phyloP scores from a whole-genome alignment of 2,113 vertebrate genomes.

The Edolisoma coerulescens region DNA sequence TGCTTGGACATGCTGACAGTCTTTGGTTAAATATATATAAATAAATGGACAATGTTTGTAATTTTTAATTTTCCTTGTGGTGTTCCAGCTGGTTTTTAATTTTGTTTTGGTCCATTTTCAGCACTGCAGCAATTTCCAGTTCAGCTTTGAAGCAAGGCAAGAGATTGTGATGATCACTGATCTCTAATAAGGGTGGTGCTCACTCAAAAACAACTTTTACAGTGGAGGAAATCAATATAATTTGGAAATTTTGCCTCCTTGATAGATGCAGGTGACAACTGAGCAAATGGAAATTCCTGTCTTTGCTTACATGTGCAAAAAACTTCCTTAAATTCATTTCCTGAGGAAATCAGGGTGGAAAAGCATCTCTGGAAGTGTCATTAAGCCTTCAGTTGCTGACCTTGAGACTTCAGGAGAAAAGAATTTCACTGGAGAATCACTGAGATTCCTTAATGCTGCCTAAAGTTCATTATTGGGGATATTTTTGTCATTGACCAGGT shows the following conservation, averaged over 20 bases:
- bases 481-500: neutral
- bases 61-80: neutral
- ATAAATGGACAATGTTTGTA: neutral
- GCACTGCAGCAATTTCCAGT: neutral
- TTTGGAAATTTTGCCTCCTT: neutral
- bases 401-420: neutral
- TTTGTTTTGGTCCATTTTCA: neutral
- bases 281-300: neutral
- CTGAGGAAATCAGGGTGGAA: neutral
- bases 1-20: neutral
- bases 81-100: neutral
- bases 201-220: neutral
- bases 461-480: neutral
- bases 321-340: neutral
- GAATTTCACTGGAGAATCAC: neutral
- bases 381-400: neutral
- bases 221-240: neutral
- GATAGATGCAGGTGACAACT: neutral
- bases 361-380: neutral
- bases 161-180: neutral
- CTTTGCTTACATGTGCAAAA: neutral
- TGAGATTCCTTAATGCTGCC: neutral
- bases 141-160: neutral
- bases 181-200: neutral
- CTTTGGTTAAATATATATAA: neutral